Conservation (phyloP, 2,797 vertebrate genomes). For the Sebastes kiyomatsui region DNA sequence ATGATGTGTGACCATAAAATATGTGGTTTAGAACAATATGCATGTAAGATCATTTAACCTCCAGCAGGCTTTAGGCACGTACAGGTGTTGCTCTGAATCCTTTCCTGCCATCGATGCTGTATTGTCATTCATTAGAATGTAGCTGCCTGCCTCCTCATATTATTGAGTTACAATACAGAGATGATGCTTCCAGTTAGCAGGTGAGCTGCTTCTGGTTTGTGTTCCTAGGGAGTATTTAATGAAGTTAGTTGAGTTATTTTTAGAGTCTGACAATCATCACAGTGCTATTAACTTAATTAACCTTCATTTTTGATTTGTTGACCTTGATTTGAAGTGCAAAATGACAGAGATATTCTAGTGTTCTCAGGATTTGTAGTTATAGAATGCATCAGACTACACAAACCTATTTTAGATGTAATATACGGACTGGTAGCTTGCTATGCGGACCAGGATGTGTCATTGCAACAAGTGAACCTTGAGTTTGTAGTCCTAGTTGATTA, state of each 20-base stretch:
- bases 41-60: not conserved
- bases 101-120: not conserved
- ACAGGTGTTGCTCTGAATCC: slow-evolving; percentile 26
- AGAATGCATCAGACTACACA: not conserved
- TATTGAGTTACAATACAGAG: not conserved
- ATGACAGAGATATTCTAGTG: not conserved
- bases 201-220: not conserved
- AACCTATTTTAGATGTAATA: not conserved
- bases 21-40: not conserved
- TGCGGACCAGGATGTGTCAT: slow-evolving; percentile 10
- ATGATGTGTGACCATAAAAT: slow-evolving; percentile 3
- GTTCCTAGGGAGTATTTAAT: slow-evolving; percentile 12
- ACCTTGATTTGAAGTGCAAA: slow-evolving; percentile 30
- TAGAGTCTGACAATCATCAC: not conserved
- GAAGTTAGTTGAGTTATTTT: slow-evolving; percentile 30
- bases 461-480: slow-evolving; percentile 64
- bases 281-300: not conserved
- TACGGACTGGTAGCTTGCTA: not conserved
- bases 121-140: not conserved
- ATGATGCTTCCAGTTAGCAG: not conserved
- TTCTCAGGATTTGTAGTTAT: not conserved
- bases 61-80: not conserved
- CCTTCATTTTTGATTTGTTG: not conserved
- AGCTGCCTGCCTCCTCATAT: not conserved
- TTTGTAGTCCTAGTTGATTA: not conserved